Evolutionary conservation across 1,140 invertebrate species (phyloP).

Genomic region (Dolichoris vasculosae): DNA sequence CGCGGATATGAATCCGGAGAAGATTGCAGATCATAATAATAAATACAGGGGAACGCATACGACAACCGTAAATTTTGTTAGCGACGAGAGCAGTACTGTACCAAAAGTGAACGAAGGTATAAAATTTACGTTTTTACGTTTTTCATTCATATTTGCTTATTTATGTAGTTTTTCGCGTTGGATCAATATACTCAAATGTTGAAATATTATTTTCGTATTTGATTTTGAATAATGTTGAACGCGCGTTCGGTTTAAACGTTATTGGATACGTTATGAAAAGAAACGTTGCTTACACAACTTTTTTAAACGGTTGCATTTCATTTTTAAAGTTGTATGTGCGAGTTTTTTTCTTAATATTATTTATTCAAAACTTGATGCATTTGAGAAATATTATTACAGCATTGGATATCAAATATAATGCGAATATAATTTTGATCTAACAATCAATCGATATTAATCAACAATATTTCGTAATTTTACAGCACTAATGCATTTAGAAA

Average conservation of each 20-base stretch:
- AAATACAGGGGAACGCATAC: constrained; percentile 25
- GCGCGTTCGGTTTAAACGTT: too few relatives aligned
- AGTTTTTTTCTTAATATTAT: too few relatives aligned
- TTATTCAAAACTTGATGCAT: background rate
- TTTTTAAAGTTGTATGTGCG: too few relatives aligned
- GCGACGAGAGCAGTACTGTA: background rate
- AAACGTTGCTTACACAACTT: too few relatives aligned
- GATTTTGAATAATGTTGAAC: background rate
- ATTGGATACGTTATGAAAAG: too few relatives aligned
- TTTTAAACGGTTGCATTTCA: background rate
- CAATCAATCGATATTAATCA: constrained; percentile 25
- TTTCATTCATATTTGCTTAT: background rate
- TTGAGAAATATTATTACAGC: constrained; percentile 17
- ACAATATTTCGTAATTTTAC: background rate
- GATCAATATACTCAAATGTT: background rate
- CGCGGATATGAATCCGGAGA: constrained; percentile 4
- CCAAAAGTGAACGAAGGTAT: constrained; percentile 39
- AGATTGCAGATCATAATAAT: background rate
- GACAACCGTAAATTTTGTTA: constrained; percentile 39
- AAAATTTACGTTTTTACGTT: background rate
- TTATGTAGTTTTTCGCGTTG: background rate
- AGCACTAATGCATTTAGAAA: constrained; percentile 15
- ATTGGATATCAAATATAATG: background rate
- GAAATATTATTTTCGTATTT: background rate
- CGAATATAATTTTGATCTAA: constrained; percentile 9